Base-by-base conservation (phyloP, 2,797 vertebrate species). In the Helarctos malayanus region DNA sequence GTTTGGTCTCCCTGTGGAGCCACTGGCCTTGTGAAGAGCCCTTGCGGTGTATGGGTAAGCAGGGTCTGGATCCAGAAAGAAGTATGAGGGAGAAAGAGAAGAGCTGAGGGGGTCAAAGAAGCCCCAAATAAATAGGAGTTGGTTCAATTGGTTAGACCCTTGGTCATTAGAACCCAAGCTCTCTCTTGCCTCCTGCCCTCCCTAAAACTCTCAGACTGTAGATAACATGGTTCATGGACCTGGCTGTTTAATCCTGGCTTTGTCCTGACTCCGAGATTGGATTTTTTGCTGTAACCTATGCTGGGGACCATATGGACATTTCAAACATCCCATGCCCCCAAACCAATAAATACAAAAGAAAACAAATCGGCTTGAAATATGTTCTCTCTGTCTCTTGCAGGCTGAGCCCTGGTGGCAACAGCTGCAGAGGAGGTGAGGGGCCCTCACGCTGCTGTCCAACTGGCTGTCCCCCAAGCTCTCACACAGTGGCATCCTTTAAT, bases 281-380 rank as follows among this genome's bases (percentile, higher is more conserved):
- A 93, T 93, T 97, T 96, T 91, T 94, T 87, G 38, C 41, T 84
- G 16, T 84, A 73, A 86, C 27, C 57, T 69, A 35, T 79, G 11
- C 83, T 87, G 56, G 52, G 81, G 68, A 71, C 38, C 52, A 69
- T 38, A 89, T 54, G 61, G 73, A n/a, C 73, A 56, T 92, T 82
- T 83, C 61, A 49, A 52, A 89, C 47, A 88, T 57, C 14, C 56
- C 32, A 38, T 61, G 81, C 32, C 29, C 45, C 38, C 45, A 79
- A 87, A 96, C 63, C 75, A 92, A 89, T 94, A 95, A 94, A 89
- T 89, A 78, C 54, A 94, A 92, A 86, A 78, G 76, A 97, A 97
- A 96, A 89, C 61, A 82, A 89, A 85, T 68, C 79, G 95, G 14
- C 80, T 89, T 75, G 68, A 47, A 94, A 63, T 65, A 54, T 29